A percentile compares a stretch with the other conserved stretches of the same genome.
These are phyloP conservation scores for Scomberomorus guttatus DNA, from an alignment of 2,797 vertebrate species.

Conservation along the genomic window DNA sequence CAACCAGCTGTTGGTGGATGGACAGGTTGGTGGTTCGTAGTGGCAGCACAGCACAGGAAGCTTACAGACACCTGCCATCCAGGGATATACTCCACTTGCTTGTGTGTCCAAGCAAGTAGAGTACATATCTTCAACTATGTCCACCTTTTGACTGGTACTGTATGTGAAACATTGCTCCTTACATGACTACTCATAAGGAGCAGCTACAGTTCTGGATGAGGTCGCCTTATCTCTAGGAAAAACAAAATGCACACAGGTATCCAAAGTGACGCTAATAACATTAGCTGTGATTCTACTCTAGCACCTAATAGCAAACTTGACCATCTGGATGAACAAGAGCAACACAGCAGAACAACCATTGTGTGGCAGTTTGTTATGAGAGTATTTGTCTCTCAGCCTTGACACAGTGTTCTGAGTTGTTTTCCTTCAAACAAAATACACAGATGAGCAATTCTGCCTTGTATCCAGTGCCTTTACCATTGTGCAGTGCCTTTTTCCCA, in stretches of 20 bases:
- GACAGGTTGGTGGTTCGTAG: background rate
- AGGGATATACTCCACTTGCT: background rate
- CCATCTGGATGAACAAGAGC: background rate
- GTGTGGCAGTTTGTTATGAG: background rate
- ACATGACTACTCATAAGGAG: background rate
- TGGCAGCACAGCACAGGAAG: too few species aligned
- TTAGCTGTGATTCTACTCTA: background rate
- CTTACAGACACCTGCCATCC: background rate
- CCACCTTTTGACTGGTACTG: too few species aligned
- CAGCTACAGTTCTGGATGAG: too few species aligned
- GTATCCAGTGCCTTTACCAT: background rate
- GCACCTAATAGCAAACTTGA: background rate
- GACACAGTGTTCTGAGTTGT: conserved; percentile 12
- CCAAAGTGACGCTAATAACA: background rate
- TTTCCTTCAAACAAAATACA: conserved; percentile 52
- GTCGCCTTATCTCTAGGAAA: too few species aligned
- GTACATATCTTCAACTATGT: too few species aligned
- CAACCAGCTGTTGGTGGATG: background rate
- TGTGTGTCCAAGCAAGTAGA: background rate
- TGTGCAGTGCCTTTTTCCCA: conserved; percentile 20
- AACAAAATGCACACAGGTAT: background rate
- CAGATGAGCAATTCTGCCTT: conserved; percentile 38
- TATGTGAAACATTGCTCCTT: background rate
- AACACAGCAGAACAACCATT: conserved; percentile 5
- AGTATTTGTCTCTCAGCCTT: conserved; percentile 15